Percentiles rank a stretch among this genome's conserved stretches.
These are phyloP conservation scores for Desoria tigrina DNA, from an alignment of 2,888 invertebrate species.

Conservation along the genomic window DNA sequence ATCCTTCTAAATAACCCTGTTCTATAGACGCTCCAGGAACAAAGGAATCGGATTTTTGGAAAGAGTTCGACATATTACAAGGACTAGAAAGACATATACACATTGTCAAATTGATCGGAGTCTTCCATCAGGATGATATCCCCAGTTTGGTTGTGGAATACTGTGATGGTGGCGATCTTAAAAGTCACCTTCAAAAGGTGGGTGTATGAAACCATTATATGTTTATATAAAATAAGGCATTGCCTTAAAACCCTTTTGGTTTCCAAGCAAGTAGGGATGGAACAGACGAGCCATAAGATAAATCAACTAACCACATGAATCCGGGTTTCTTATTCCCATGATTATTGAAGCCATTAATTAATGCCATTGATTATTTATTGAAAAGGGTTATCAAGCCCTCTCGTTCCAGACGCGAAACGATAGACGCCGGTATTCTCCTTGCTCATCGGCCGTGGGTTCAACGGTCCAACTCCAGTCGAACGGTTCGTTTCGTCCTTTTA, in stretches of 20 bases:
- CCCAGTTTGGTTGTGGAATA: slow-evolving; percentile 51
- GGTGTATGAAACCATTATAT: background rate
- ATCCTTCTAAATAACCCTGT: too few relatives aligned
- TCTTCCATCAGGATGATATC: too few relatives aligned
- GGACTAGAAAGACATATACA: slow-evolving; percentile 45
- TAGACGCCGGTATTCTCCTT: background rate
- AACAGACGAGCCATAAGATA: background rate
- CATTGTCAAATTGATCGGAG: slow-evolving; percentile 51
- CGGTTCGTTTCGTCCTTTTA: slow-evolving; percentile 2
- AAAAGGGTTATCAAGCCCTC: too few relatives aligned
- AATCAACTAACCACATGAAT: too few relatives aligned
- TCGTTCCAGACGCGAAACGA: background rate
- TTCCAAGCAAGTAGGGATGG: background rate
- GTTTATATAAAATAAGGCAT: background rate
- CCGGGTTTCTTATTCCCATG: too few relatives aligned
- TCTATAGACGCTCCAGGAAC: background rate
- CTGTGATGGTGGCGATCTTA: slow-evolving; percentile 51
- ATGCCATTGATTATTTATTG: too few relatives aligned
- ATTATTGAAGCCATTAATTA: too few relatives aligned
- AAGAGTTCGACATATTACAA: slow-evolving; percentile 52
- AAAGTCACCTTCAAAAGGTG: slow-evolving; percentile 43
- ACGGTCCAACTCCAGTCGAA: slow-evolving; percentile 13
- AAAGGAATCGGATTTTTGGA: slow-evolving; percentile 37
- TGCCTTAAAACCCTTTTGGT: too few relatives aligned
- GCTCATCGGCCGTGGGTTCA: slow-evolving; percentile 2